These are phyloP conservation scores for Heliconius erato DNA, from an alignment of 2,888 invertebrate species.

Conservation along the genomic window DNA sequence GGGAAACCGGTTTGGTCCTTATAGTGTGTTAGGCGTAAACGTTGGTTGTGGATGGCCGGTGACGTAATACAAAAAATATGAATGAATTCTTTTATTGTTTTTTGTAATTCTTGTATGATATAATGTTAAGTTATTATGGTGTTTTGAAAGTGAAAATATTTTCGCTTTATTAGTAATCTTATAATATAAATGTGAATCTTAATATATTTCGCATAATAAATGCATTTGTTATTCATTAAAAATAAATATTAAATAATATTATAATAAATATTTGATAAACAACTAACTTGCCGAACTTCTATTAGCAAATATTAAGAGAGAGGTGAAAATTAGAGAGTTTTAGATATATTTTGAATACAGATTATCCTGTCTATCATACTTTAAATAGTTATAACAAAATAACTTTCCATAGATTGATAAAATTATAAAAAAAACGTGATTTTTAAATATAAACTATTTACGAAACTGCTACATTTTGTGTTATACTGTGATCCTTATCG, in stretches of 20 bases:
- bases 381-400: background rate
- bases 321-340: conserved; percentile 7
- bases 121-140: background rate
- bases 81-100: background rate
- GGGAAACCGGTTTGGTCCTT: conserved; percentile 72
- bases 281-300: background rate
- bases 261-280: background rate
- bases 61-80: conserved; percentile 1
- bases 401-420: background rate
- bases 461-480: background rate
- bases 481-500: background rate
- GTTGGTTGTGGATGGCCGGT: conserved; percentile 20
- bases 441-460: background rate
- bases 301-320: background rate
- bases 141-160: background rate
- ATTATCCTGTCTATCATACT: conserved; percentile 3
- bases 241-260: background rate
- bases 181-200: background rate
- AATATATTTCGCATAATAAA: background rate
- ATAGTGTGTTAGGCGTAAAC: conserved; percentile 43
- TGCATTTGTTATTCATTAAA: background rate
- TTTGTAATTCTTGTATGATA: background rate
- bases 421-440: background rate
- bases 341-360: background rate
- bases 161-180: background rate